Evolutionary conservation across 2,113 vertebrate species (phyloP).

Genomic region (Platycercus adscitus): DNA sequence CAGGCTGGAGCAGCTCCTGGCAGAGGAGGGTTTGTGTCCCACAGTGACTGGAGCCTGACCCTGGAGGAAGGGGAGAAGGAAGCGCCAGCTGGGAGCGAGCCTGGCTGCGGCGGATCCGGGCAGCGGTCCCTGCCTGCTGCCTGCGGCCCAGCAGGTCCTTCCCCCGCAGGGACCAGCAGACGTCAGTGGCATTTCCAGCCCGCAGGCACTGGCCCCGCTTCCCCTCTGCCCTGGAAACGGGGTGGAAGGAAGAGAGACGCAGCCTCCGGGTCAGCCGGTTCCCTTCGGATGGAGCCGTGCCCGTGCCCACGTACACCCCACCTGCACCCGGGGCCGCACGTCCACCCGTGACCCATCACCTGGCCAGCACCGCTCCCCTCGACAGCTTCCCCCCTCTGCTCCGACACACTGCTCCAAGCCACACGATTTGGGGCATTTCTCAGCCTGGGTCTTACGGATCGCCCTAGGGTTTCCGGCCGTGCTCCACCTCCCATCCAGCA

Average conservation of each 20-base stretch:
- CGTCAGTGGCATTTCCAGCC: constrained; percentile 8
- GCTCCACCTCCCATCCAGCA: not conserved
- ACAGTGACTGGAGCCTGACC: rapidly evolving
- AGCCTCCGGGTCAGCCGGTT: not conserved
- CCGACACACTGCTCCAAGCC: not conserved
- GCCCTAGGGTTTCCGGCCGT: rapidly evolving
- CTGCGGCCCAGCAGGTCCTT: not conserved
- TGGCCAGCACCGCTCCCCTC: rapidly evolving
- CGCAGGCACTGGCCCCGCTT: not conserved
- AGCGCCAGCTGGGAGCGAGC: not conserved
- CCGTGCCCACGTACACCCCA: not conserved
- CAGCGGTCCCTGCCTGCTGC: not conserved
- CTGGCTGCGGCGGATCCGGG: not conserved
- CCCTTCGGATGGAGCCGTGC: not conserved
- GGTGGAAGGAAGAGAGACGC: constrained; percentile 42
- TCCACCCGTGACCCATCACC: rapidly evolving
- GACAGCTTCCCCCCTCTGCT: not conserved
- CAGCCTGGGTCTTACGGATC: not conserved
- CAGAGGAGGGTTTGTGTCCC: not conserved
- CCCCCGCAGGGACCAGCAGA: not conserved
- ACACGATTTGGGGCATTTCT: rapidly evolving
- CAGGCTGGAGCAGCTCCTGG: not conserved
- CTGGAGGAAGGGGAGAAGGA: not conserved
- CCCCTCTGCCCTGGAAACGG: constrained; percentile 5
- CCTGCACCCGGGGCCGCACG: not conserved